Percentiles rank a stretch among this genome's conserved stretches.
Evolutionary conservation across 2,113 vertebrate genomes (phyloP).

Genomic region (Odontesthes bonariensis): DNA sequence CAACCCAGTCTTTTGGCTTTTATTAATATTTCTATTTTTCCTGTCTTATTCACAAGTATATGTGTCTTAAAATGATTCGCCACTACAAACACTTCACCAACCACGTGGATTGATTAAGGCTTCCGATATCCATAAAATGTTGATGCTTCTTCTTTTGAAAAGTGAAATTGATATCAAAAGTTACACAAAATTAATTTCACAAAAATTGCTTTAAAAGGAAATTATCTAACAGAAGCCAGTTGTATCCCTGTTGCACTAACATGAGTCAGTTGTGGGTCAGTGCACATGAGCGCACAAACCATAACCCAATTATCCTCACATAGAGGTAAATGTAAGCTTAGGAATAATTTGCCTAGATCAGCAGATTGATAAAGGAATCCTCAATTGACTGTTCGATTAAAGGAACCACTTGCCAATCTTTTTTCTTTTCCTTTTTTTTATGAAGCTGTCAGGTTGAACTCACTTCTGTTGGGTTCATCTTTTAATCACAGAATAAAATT

Average conservation of each 20-base stretch:
- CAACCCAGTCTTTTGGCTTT: too few species aligned
- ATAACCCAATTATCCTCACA: constrained; percentile 13
- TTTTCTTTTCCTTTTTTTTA: constrained; percentile 22
- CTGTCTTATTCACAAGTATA: background rate
- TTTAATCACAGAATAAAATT: background rate
- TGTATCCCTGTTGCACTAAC: background rate
- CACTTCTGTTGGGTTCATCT: constrained; percentile 4
- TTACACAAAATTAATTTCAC: too few species aligned
- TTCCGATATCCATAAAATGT: background rate
- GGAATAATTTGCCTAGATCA: constrained; percentile 13
- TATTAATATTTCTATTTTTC: background rate
- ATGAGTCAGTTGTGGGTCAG: background rate
- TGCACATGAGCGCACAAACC: background rate
- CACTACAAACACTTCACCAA: background rate
- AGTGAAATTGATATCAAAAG: too few species aligned
- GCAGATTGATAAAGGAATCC: constrained; percentile 19
- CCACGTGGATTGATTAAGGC: background rate
- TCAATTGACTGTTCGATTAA: constrained; percentile 19
- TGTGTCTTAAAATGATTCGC: background rate
- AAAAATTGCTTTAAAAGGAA: background rate
- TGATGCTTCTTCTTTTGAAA: background rate
- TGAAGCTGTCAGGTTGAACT: constrained; percentile 3
- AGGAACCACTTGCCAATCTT: constrained; percentile 19
- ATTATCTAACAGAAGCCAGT: background rate
- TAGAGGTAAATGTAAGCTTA: constrained; percentile 1